Evolutionary conservation across 2,797 vertebrate species (phyloP).

Genomic region (Neostethus bicornis): DNA sequence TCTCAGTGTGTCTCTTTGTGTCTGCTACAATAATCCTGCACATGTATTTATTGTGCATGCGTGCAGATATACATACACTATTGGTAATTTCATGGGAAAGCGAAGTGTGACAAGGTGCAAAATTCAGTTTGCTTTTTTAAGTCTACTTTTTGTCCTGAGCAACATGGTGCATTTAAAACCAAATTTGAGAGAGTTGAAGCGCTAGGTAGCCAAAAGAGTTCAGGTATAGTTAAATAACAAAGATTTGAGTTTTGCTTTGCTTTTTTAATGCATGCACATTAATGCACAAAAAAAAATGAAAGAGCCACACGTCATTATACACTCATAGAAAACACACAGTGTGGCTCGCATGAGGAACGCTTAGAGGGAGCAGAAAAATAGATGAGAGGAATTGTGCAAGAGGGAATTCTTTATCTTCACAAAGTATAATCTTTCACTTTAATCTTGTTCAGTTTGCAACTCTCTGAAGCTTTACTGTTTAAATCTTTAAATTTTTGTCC

Average conservation of each 20-base stretch:
- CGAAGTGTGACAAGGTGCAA: constrained; percentile 47
- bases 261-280: constrained; percentile 23
- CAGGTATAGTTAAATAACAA: constrained; percentile 34
- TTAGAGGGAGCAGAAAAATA: constrained; percentile 33
- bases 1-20: constrained; percentile 61
- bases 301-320: constrained; percentile 7
- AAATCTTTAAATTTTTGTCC: constrained; percentile 31
- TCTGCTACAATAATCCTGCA: constrained; percentile 56
- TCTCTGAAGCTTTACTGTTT: constrained; percentile 55
- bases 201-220: constrained; percentile 3
- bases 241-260: constrained; percentile 40
- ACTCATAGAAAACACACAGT: constrained; percentile 29
- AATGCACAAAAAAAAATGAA: constrained; percentile 5
- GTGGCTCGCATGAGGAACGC: constrained; percentile 37
- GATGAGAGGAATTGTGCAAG: constrained; percentile 61
- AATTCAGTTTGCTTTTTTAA: constrained; percentile 46
- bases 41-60: constrained; percentile 8
- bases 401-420: constrained; percentile 63
- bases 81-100: constrained; percentile 24
- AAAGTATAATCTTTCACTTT: constrained; percentile 71
- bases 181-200: constrained; percentile 11
- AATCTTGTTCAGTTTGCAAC: constrained; percentile 56
- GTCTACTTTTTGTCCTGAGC: constrained; percentile 36
- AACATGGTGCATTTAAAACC: constrained; percentile 31
- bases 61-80: constrained; percentile 21